Conservation (phyloP, 37 sponge, comb jelly and placozoan species). For the Corticium candelabrum region DNA sequence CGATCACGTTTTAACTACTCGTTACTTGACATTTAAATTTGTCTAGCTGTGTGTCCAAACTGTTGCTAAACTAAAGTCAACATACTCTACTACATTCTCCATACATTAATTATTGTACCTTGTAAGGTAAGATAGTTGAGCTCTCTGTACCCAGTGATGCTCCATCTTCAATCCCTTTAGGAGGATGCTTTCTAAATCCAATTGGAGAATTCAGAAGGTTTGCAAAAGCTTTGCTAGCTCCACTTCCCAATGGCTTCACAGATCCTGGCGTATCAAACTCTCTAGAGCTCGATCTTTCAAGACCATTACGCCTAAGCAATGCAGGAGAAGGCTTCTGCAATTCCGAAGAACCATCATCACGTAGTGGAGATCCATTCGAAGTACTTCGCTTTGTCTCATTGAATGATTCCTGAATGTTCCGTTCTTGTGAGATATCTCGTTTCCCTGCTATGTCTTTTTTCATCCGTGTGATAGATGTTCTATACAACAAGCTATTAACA, state of each 20-base stretch:
- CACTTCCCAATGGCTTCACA: not conserved
- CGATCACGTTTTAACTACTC: too few relatives aligned
- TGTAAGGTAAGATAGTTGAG: too few relatives aligned
- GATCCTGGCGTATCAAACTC: not conserved
- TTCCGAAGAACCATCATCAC: not conserved
- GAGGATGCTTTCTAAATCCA: too few relatives aligned
- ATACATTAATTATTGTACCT: too few relatives aligned
- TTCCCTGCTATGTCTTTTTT: not conserved
- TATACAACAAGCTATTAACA: not conserved
- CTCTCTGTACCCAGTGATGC: too few relatives aligned
- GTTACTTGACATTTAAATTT: too few relatives aligned
- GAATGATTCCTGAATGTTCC: not conserved
- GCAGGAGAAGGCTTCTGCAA: not conserved
- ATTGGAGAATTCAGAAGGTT: not conserved
- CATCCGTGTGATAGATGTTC: not conserved
- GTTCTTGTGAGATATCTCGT: not conserved
- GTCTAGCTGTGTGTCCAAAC: too few relatives aligned
- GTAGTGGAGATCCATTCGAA: not conserved
- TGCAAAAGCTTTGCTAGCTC: not conserved
- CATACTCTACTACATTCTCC: too few relatives aligned
- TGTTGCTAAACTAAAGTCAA: too few relatives aligned
- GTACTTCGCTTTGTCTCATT: not conserved
- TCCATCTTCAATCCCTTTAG: too few relatives aligned
- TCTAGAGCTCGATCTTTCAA: not conserved
- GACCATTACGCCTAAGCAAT: not conserved